Conservation (phyloP, 2,888 invertebrate species). For the Thyatira batis region DNA sequence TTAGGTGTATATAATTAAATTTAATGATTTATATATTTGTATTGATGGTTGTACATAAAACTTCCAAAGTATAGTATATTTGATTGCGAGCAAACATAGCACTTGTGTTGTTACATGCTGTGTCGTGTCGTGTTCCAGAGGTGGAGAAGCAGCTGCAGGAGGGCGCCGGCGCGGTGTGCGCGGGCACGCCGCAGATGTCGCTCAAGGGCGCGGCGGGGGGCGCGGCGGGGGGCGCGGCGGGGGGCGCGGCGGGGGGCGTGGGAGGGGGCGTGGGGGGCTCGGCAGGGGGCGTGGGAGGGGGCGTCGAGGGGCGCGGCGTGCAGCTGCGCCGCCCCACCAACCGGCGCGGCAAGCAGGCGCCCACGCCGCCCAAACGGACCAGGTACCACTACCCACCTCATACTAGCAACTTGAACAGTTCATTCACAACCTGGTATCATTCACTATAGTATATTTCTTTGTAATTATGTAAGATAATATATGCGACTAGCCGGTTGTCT, state of each 20-base stretch:
- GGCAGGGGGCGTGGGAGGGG: slow-evolving; percentile 82
- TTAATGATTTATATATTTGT: no score
- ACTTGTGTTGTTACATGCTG: no score
- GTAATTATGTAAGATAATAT: background rate
- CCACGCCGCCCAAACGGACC: slow-evolving; percentile 97
- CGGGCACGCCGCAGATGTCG: slow-evolving; percentile 82
- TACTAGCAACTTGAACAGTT: background rate
- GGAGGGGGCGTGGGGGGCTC: slow-evolving; percentile 26
- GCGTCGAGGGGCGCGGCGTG: slow-evolving; percentile 85
- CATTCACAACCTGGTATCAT: background rate
- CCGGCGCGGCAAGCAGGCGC: slow-evolving; percentile 95
- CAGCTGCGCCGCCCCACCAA: slow-evolving; percentile 94
- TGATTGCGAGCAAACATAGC: no score
- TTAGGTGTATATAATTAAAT: no score
- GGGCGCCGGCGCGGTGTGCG: slow-evolving; percentile 76
- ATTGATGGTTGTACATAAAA: no score
- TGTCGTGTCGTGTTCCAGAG: slow-evolving; percentile 83
- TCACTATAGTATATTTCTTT: background rate
- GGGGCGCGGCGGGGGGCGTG: slow-evolving; percentile 84
- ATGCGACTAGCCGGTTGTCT: no score
- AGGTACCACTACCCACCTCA: slow-evolving; percentile 82
- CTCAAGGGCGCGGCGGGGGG: slow-evolving; percentile 35
- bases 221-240: slow-evolving; percentile 76
- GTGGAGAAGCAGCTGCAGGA: slow-evolving; percentile 96
- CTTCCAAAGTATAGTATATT: no score